phyloP scores from a whole-genome alignment of 2,113 vertebrate genomes.

The Aleadryas rufinucha region DNA sequence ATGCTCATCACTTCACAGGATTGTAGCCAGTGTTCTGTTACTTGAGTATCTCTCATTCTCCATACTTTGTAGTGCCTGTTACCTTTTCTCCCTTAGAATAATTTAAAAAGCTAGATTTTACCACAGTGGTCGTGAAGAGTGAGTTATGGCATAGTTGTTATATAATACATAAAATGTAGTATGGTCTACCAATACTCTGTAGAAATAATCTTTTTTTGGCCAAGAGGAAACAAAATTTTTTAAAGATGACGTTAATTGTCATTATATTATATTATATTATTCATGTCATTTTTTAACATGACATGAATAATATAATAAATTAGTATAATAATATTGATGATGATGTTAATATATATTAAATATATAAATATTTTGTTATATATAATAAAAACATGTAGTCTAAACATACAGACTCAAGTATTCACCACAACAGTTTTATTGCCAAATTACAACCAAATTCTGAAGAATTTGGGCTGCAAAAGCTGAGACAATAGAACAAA shows the following conservation, averaged over 20 bases:
- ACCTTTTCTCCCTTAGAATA: background rate
- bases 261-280: too few species aligned
- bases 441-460: background rate
- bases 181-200: background rate
- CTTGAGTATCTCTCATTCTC: background rate
- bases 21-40: background rate
- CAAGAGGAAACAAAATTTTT: background rate
- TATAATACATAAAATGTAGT: background rate
- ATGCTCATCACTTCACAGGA: background rate
- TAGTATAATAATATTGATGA: background rate
- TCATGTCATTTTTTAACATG: too few species aligned
- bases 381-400: background rate
- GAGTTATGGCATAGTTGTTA: background rate
- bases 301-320: background rate
- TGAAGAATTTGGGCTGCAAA: background rate
- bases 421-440: background rate
- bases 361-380: background rate
- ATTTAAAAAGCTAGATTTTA: background rate
- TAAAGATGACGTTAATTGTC: too few species aligned
- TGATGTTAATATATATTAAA: background rate
- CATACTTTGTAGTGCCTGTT: background rate
- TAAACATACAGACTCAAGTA: background rate
- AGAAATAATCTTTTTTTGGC: background rate
- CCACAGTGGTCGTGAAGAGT: background rate
- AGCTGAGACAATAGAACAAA: background rate